Base-by-base conservation (phyloP, 1,140 invertebrate species). In the Papilio machaon region DNA sequence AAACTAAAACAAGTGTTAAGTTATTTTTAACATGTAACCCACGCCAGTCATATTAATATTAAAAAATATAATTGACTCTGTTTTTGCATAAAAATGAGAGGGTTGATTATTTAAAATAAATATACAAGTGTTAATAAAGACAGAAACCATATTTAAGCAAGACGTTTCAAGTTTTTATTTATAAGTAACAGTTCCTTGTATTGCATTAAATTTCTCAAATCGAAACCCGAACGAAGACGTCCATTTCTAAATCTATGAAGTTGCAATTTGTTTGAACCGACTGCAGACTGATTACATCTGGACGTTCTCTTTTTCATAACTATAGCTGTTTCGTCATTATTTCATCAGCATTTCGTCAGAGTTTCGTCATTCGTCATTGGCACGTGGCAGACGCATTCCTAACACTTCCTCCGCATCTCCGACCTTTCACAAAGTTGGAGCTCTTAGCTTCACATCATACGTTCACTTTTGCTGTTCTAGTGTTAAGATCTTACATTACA, bases 261-360 rank as follows among this genome's bases (percentile, higher is more conserved):
- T 60, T 77, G 75, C 75, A 77, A 77, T 58, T 58, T 38, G 17
- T 52, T 13, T 17, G 46, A 15, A 19, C n/a, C 74, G 11, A 54
- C 58, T 47, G 43, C 8, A 47, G 9, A 38, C 74, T 49, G 77
- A 64, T 79, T 79, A 47, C 77, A 67, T 77, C 75, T 78, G 19
- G 43, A 49, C 77, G 23, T 79, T 79, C 77, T 79, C 77, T 67
- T 79, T 79, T 79, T 79, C 58, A 79, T 67, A 79, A 67, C 58
- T 30, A 64, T 17, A 60, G 30, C 52, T 43, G 17, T 74, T 52
- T 73, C 73, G 43, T 73, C 38, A 43, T n/a, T 9, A 30, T 77
- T 77, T 77, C 75, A 13, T 60, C 75, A 77, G 73, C 17, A 19
- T 58, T 58, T 70, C 60, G 58, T 60, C 58, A 60, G n/a, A 3